A percentile compares a stretch with the other conserved stretches of the same genome.
Evolutionary conservation across 2,888 invertebrate species (phyloP).

Genomic region (Drosophila niveifrons): DNA sequence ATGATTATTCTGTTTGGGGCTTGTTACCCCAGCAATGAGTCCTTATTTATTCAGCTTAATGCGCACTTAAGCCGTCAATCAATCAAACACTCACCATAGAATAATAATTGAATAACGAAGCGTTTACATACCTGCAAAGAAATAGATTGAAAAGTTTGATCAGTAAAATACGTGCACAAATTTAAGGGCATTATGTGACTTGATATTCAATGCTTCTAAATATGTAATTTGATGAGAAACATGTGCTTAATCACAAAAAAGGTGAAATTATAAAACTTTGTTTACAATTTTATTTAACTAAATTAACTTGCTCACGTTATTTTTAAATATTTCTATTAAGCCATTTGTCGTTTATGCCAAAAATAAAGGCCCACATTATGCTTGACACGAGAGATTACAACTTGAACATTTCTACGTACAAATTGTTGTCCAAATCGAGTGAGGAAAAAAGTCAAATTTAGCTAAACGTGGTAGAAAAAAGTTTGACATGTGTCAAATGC

Average conservation of each 20-base stretch:
- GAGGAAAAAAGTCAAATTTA: slow-evolving; percentile 1
- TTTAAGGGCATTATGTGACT: neutral
- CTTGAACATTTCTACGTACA: neutral
- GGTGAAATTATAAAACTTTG: neutral
- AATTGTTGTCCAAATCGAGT: neutral
- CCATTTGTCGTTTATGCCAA: neutral
- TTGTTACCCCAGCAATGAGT: slow-evolving; percentile 32
- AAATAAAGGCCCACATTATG: neutral
- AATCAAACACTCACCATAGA: slow-evolving; percentile 61
- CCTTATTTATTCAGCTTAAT: slow-evolving; percentile 53
- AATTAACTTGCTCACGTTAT: no score
- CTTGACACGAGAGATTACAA: neutral
- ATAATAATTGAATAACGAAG: slow-evolving; percentile 52
- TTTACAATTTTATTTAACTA: neutral
- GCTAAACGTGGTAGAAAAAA: slow-evolving; percentile 10
- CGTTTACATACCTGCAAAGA: slow-evolving; percentile 70
- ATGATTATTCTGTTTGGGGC: slow-evolving; percentile 19
- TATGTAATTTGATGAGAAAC: neutral
- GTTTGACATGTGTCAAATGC: slow-evolving; percentile 6
- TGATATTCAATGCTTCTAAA: neutral
- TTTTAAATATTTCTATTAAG: neutral
- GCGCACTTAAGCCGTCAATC: slow-evolving; percentile 54
- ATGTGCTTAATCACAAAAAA: neutral
- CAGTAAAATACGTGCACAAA: slow-evolving; percentile 31
- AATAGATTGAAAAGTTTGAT: slow-evolving; percentile 22